phyloP scores from a whole-genome alignment of 2,797 vertebrate species.

The Gobionotothen gibberifrons region DNA sequence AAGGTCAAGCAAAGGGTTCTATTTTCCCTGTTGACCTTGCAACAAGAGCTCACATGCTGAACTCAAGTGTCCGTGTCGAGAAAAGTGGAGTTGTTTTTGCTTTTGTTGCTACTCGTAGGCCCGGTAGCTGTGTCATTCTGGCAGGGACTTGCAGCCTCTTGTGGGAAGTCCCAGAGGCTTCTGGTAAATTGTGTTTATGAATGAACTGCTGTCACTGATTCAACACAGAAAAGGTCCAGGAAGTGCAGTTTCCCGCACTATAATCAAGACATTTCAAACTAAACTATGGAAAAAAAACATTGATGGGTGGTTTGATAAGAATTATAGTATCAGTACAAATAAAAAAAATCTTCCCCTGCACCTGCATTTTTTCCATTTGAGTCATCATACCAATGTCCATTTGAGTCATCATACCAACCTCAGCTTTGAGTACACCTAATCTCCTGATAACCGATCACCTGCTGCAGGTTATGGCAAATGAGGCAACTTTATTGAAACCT shows the following conservation, averaged over 20 bases:
- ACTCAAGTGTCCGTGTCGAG: constrained; percentile 44
- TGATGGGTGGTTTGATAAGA: neutral
- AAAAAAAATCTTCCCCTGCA: constrained; percentile 23
- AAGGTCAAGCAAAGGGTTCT: constrained; percentile 46
- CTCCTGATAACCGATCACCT: constrained; percentile 58
- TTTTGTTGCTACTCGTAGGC: constrained; percentile 52
- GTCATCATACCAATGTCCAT: constrained; percentile 69
- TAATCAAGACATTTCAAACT: neutral
- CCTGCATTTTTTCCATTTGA: constrained; percentile 39
- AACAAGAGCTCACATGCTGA: constrained; percentile 44
- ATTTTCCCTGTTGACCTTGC: constrained; percentile 49
- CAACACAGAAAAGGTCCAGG: constrained; percentile 42
- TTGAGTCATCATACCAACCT: constrained; percentile 56
- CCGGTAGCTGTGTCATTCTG: constrained; percentile 67
- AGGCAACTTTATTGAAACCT: constrained; percentile 31
- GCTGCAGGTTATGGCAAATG: constrained; percentile 29
- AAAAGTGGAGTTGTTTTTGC: constrained; percentile 51
- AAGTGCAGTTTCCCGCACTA: constrained; percentile 23
- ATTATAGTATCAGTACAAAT: neutral
- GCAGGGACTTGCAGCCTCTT: constrained; percentile 53
- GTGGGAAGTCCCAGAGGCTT: constrained; percentile 75
- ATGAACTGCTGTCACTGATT: constrained; percentile 67
- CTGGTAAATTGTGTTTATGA: constrained; percentile 77
- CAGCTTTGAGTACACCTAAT: constrained; percentile 58
- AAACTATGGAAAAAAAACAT: neutral